phyloP scores from a whole-genome alignment of 2,797 vertebrate genomes.

The Luscinia luscinia region DNA sequence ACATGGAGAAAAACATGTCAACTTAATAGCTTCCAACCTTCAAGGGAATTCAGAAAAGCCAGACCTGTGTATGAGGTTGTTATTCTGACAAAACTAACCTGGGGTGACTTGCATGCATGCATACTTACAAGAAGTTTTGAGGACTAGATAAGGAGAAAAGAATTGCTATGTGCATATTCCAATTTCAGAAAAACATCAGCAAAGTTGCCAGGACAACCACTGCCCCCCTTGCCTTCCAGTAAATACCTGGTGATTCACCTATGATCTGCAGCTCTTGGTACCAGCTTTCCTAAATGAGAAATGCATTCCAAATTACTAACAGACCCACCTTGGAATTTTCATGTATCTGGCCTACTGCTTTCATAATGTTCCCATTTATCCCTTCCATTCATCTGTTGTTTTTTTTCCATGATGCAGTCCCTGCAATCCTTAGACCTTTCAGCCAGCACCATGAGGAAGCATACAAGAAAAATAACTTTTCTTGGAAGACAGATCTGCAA shows the following conservation, averaged over 20 bases:
- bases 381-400: background rate
- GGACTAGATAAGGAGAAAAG: background rate
- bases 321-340: background rate
- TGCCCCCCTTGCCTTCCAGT: background rate
- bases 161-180: background rate
- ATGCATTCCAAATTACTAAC: background rate
- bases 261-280: background rate
- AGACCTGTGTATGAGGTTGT: background rate
- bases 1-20: background rate
- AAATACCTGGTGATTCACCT: background rate
- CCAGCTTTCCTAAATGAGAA: background rate
- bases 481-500: fast-evolving
- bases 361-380: background rate
- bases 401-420: background rate
- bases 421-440: background rate
- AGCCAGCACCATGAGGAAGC: background rate
- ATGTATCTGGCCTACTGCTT: background rate
- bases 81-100: background rate
- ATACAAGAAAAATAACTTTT: background rate
- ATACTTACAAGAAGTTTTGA: background rate
- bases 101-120: background rate
- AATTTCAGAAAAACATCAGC: background rate
- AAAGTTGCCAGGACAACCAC: background rate
- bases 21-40: background rate
- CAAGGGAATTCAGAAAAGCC: background rate